phyloP scores from a whole-genome alignment of 2,888 invertebrate species.

The Heliconius aoede region DNA sequence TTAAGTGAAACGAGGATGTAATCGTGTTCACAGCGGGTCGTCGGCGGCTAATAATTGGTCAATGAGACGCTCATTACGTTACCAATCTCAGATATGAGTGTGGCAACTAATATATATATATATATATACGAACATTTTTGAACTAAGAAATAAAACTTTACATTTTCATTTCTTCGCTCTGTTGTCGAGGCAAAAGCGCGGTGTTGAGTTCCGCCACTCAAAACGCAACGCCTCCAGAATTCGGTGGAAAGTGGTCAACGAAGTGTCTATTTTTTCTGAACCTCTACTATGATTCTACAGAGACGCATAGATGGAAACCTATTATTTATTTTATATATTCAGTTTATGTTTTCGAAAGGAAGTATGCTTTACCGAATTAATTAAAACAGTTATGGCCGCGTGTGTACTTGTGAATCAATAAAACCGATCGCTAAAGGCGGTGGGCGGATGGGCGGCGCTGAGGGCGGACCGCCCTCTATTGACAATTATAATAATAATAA shows the following conservation, averaged over 20 bases:
- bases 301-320: not conserved
- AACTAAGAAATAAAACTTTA: too few relatives aligned
- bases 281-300: not conserved
- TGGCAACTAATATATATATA: slow-evolving; percentile 29
- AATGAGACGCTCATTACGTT: slow-evolving; percentile 62
- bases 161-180: too few relatives aligned
- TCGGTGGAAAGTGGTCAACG: too few relatives aligned
- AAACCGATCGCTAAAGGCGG: slow-evolving; percentile 51
- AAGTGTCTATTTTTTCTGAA: too few relatives aligned
- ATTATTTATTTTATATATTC: not conserved
- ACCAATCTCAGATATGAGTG: slow-evolving; percentile 35
- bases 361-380: not conserved
- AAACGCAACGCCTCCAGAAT: too few relatives aligned
- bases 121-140: slow-evolving; percentile 29
- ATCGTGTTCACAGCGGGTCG: slow-evolving; percentile 65
- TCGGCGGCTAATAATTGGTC: slow-evolving; percentile 70
- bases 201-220: too few relatives aligned
- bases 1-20: slow-evolving; percentile 57
- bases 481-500: slow-evolving; percentile 15
- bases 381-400: slow-evolving; percentile 26
- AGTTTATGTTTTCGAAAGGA: not conserved
- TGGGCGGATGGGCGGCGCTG: slow-evolving; percentile 62
- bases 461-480: slow-evolving; percentile 59
- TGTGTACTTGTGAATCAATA: slow-evolving; percentile 51
- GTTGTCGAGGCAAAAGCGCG: too few relatives aligned